Evolutionary conservation across 2,888 invertebrate species (phyloP).

Genomic region (Cancer borealis): DNA sequence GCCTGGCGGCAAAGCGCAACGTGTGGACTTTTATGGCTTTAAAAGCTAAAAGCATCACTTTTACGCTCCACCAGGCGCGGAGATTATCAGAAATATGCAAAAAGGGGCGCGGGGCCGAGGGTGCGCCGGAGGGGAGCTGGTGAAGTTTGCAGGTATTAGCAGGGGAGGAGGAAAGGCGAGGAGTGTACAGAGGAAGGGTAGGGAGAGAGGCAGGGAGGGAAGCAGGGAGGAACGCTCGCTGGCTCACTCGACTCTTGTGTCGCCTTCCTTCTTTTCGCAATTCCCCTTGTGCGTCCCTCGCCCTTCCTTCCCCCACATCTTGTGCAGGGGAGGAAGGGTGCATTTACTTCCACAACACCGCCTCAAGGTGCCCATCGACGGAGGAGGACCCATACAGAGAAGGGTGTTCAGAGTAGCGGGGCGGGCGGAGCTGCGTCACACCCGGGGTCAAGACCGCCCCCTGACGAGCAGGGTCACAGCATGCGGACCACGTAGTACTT

Average conservation of each 20-base stretch:
- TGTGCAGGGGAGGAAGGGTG: not conserved
- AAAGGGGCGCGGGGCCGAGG: conserved; percentile 43
- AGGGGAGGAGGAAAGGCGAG: conserved; percentile 28
- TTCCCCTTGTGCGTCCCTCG: not conserved
- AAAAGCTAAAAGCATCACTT: not conserved
- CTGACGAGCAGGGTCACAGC: not conserved
- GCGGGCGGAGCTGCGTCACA: not conserved
- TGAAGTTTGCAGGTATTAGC: conserved; percentile 66
- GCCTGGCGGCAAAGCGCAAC: not conserved
- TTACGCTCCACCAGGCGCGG: conserved; percentile 44
- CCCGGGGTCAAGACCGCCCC: conserved; percentile 12
- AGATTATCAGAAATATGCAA: conserved; percentile 60
- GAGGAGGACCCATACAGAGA: not conserved
- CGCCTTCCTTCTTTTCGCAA: not conserved
- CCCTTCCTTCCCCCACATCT: not conserved
- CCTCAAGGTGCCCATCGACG: conserved; percentile 2
- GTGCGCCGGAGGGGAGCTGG: conserved; percentile 50
- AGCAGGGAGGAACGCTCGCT: not conserved
- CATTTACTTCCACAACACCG: conserved; percentile 6
- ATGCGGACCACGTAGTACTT: not conserved
- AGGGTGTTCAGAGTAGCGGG: conserved; percentile 9
- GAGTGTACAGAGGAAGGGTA: not conserved
- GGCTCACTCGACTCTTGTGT: not conserved
- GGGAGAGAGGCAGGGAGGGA: not conserved
- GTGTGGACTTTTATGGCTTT: conserved; percentile 8